Base-by-base conservation (phyloP, 2,113 vertebrate genomes). In the Hiodon tergisus region DNA sequence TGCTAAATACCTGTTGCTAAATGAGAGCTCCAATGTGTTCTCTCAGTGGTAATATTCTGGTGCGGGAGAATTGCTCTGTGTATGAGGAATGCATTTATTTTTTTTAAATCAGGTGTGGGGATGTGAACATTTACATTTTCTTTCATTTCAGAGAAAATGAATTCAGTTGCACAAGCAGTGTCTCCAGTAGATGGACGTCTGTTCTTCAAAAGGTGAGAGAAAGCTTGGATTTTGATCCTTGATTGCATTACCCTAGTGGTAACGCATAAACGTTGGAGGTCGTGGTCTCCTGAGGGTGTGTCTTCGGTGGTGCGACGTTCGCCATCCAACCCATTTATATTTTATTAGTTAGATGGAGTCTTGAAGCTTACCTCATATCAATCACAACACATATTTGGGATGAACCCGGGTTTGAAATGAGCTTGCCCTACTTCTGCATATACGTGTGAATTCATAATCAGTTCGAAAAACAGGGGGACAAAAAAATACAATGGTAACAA, bases 141-240 rank as follows among this genome's bases (percentile, higher is more conserved):
- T 76, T 50, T 63, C 51, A 54, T 76, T 76, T 66, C 69, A 76
- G 69, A 69, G 60, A 76, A 60, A 63, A 70, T 61, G 75, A 16
- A 58, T 57, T 75, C 0, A 17, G 70, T 54, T 69, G 72, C 62
- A 55, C 50, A 6, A 75, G n/a, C 9, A 74, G 61, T 16, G 67
- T 67, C 75, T 51, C 72, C 66, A 59, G 67, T 50, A 80, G 76
- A 67, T 77, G 76, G 78, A 77, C 66, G 50, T 55, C 48, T 14
- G 76, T 58, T 10, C 46, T 80, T 77, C 61, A 77, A 51, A 80
- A 77, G 74, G 76, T 80, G 62, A 71, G 78, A 17, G 48, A 8
- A 58, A 31, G 31, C 31, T 31, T 31, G 31, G 31, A 31, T 31
- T 31, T 31, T 31, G 31, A 31, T 31, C 31, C 31, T 31, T 31